phyloP scores from a whole-genome alignment of 2,113 vertebrate genomes.

The Sinocyclocheilus anophthalmus region DNA sequence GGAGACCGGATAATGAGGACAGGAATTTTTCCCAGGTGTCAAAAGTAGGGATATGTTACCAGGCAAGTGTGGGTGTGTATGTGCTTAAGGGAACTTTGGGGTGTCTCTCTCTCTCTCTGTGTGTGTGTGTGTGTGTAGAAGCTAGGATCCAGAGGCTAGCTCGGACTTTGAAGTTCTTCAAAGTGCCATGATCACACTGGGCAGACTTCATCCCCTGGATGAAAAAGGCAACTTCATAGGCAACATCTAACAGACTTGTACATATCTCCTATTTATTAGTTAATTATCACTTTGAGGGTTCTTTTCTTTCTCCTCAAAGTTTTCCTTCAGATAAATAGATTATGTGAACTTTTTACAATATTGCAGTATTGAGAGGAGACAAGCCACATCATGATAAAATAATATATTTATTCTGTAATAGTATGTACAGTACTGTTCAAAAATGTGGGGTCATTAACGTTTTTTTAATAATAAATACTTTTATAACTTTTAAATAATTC shows the following conservation, averaged over 20 bases:
- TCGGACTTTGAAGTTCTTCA: conserved; percentile 79
- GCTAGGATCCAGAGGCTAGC: conserved; percentile 72
- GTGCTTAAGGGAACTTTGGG: neutral
- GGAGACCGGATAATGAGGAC: conserved; percentile 37
- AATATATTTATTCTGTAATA: neutral
- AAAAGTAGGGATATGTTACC: conserved; percentile 29
- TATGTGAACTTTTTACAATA: neutral
- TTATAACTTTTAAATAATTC: neutral
- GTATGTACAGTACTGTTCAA: neutral
- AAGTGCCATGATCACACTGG: conserved; percentile 73
- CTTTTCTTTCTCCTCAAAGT: conserved; percentile 26
- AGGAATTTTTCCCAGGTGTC: conserved; percentile 38
- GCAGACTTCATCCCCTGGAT: conserved; percentile 57
- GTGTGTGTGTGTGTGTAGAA: conserved; percentile 47
- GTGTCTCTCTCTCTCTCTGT: neutral
- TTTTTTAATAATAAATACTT: neutral
- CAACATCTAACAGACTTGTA: conserved; percentile 46
- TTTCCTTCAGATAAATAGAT: conserved; percentile 24
- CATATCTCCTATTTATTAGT: conserved; percentile 45
- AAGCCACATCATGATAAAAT: neutral
- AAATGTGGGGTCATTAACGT: neutral
- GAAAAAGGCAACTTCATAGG: conserved; percentile 38
- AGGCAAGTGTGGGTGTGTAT: neutral
- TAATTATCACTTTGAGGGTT: conserved; percentile 44
- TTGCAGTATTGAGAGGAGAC: neutral